Conservation (phyloP, 2,888 invertebrate species). For the Argyra leucocephala region DNA sequence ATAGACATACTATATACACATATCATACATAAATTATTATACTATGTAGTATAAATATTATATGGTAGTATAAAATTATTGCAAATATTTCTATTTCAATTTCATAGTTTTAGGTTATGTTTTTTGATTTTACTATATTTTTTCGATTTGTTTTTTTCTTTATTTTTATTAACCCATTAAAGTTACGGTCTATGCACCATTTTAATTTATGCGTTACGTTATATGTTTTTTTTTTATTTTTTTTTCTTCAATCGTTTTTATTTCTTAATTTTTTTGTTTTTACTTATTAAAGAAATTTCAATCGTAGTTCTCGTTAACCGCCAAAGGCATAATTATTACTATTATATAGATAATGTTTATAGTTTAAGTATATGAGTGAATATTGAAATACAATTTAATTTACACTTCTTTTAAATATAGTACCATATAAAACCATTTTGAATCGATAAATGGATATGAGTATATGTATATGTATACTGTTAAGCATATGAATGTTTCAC, state of each 20-base stretch:
- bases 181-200: slow-evolving; percentile 6
- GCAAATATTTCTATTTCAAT: not conserved
- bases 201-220: slow-evolving; percentile 6
- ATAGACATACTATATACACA: too few relatives aligned
- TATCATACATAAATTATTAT: too few relatives aligned
- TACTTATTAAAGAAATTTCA: slow-evolving; percentile 4
- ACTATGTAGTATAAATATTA: not conserved
- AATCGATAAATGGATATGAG: too few relatives aligned
- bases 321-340: slow-evolving; percentile 4
- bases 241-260: not conserved
- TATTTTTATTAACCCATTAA: not conserved
- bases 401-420: not conserved
- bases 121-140: not conserved
- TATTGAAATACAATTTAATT: not conserved
- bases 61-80: not conserved
- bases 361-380: not conserved
- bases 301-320: not conserved
- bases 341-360: not conserved
- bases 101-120: not conserved
- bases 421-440: too few relatives aligned
- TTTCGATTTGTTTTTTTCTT: not conserved
- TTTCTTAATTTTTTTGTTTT: not conserved
- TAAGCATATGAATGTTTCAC: too few relatives aligned
- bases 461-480: too few relatives aligned
- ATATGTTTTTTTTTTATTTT: not conserved